Base-by-base conservation (phyloP, 1,140 invertebrate genomes). In the Brachionus plicatilis region DNA sequence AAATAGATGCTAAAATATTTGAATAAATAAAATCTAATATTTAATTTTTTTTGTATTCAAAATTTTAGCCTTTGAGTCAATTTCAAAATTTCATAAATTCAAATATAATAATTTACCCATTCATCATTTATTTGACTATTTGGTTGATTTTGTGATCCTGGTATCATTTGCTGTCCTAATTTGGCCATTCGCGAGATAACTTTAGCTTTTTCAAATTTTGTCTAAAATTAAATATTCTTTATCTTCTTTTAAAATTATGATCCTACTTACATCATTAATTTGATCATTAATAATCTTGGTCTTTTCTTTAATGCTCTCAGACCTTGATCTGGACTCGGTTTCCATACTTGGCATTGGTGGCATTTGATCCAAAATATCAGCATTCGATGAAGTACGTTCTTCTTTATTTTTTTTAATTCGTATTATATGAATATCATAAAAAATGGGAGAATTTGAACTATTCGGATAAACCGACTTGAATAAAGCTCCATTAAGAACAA, bases 81-180 rank as follows among this genome's bases (percentile, higher is more conserved):
- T 24, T 24, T 29, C 3, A 29, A 29, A 29, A 29, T 29, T 29
- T 29, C 0, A 29, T 29, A 3, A 29, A 29, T 29, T 29, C 27
- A 29, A 29, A 29, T 29, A 29, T 29, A 37, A 37, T 37, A 37
- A 9, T 14, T 43, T 72, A 72, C 68, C 68, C 68, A 72, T 17
- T 72, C 68, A 43, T 72, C 68, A 8, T 8, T 33, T 6, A 12
- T n/a, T 43, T 41, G 14, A 50, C 3, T n/a, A 27, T 27, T 50
- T 27, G 72, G 0, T 24, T 27, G 72, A 76, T 76, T 76, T 20
- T 41, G 33, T 50, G 24, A 50, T 20, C 86, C 68, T 7, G 89
- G 89, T 76, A 90, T 85, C 87, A 90, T 90, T 11, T 89, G 88
- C 79, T 89, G 87, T 79, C 89, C 89, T 88, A 90, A 89, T 86